Conservation (phyloP, 2,113 vertebrate species). For the Semicossyphus pulcher region DNA sequence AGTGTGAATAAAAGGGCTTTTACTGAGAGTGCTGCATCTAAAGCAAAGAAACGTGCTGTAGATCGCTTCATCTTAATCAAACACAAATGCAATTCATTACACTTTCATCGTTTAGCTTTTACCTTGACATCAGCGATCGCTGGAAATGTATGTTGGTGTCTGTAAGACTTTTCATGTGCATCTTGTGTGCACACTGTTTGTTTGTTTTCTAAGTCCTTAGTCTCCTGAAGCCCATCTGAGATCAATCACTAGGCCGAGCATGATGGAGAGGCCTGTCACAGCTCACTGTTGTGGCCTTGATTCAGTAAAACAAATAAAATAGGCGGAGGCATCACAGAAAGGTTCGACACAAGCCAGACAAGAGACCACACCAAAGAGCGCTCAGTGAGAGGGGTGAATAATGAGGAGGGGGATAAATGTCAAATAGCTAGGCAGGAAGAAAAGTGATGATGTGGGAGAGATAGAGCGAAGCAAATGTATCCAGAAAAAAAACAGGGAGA, state of each 20-base stretch:
- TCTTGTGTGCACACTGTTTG: constrained; percentile 17
- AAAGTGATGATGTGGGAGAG: constrained; percentile 39
- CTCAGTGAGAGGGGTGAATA: constrained; percentile 51
- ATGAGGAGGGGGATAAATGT: constrained; percentile 50
- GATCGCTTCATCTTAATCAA: constrained; percentile 53
- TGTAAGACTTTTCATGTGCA: constrained; percentile 7
- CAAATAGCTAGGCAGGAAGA: constrained; percentile 51
- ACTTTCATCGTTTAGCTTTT: constrained; percentile 38
- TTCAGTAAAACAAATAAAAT: constrained; percentile 79
- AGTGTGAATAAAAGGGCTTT: constrained; percentile 73
- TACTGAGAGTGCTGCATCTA: constrained; percentile 59
- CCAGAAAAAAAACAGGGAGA: not conserved
- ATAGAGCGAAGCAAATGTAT: constrained; percentile 23
- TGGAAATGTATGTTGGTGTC: not conserved
- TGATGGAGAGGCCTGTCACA: constrained; percentile 83
- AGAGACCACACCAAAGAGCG: constrained; percentile 53
- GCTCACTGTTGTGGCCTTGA: constrained; percentile 77
- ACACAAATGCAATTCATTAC: constrained; percentile 46
- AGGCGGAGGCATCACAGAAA: constrained; percentile 55
- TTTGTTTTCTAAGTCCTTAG: constrained; percentile 65
- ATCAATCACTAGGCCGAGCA: constrained; percentile 77
- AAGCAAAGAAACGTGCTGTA: constrained; percentile 35
- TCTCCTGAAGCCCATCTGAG: constrained; percentile 73
- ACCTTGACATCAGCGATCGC: constrained; percentile 10
- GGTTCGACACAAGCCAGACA: constrained; percentile 51